phyloP scores from a whole-genome alignment of 1,140 invertebrate species.

The Drosophila kepulauana region DNA sequence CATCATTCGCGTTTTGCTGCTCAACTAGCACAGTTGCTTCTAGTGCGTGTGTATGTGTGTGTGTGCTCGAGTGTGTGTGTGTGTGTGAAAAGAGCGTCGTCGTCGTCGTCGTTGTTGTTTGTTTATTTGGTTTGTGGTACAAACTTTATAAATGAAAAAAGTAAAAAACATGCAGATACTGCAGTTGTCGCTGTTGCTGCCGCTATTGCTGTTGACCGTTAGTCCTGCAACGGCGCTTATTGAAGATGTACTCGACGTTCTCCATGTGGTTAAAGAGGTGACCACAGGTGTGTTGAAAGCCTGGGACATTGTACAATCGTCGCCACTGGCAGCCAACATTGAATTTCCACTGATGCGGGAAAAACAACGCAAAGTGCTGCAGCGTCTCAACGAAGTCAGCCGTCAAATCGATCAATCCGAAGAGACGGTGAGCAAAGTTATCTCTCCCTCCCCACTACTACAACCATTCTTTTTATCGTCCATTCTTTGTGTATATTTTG shows the following conservation, averaged over 20 bases:
- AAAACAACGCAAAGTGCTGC: constrained; percentile 86
- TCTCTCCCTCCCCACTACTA: background rate
- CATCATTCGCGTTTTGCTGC: constrained; percentile 64
- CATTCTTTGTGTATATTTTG: background rate
- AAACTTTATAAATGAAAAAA: constrained; percentile 10
- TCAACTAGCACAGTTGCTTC: constrained; percentile 58
- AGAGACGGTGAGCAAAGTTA: constrained; percentile 55
- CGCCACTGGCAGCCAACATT: constrained; percentile 86
- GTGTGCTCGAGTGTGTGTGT: background rate
- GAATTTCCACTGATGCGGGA: constrained; percentile 87
- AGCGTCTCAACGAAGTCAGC: constrained; percentile 85
- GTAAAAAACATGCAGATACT: constrained; percentile 20
- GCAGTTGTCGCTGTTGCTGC: constrained; percentile 28
- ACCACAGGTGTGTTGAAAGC: constrained; percentile 87
- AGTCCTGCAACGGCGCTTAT: constrained; percentile 83
- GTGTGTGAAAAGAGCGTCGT: constrained; percentile 7
- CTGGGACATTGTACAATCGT: constrained; percentile 87
- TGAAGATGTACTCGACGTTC: constrained; percentile 87
- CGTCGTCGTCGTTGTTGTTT: constrained; percentile 5
- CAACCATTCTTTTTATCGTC: background rate
- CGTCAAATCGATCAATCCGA: constrained; percentile 84
- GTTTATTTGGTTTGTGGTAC: constrained; percentile 8
- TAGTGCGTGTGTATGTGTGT: background rate
- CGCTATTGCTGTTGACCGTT: constrained; percentile 32
- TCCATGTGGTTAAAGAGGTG: constrained; percentile 88